A percentile compares a stretch with the other conserved stretches of the same genome.
Conservation (phyloP, 2,113 vertebrate genomes). For the Hemiscyllium ocellatum region DNA sequence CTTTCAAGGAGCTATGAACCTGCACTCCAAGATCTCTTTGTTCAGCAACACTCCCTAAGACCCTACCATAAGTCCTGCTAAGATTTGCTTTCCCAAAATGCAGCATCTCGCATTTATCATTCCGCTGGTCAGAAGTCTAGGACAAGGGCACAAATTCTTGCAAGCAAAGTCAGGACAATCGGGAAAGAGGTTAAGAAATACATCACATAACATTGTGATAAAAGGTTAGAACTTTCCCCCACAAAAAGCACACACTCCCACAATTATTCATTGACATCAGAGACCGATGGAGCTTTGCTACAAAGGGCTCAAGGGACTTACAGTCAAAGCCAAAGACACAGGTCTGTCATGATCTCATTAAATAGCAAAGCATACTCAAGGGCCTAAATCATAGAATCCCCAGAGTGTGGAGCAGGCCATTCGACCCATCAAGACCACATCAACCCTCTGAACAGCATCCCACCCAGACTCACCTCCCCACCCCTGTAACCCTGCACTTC, state of each 20-base stretch:
- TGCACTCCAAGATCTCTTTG: too few relatives aligned
- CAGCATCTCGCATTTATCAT: not conserved
- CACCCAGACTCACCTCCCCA: too few relatives aligned
- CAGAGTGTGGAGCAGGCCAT: too few relatives aligned
- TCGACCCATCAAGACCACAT: too few relatives aligned
- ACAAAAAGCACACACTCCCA: not conserved
- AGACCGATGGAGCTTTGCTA: not conserved
- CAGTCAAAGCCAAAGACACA: not conserved
- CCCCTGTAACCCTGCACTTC: too few relatives aligned
- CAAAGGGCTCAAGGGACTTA: too few relatives aligned
- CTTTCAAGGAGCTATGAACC: too few relatives aligned
- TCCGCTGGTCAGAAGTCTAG: not conserved
- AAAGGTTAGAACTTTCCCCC: not conserved
- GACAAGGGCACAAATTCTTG: not conserved
- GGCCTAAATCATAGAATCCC: not conserved
- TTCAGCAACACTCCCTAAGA: too few relatives aligned
- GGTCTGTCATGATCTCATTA: not conserved
- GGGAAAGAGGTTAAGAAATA: not conserved
- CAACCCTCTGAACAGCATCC: too few relatives aligned
- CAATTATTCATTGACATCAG: not conserved
- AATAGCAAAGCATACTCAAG: not conserved
- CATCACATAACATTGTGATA: not conserved
- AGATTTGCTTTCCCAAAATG: too few relatives aligned
- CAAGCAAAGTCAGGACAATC: not conserved
- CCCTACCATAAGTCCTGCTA: too few relatives aligned